Conservation (phyloP, 2,113 vertebrate genomes). For the Centrocercus urophasianus region DNA sequence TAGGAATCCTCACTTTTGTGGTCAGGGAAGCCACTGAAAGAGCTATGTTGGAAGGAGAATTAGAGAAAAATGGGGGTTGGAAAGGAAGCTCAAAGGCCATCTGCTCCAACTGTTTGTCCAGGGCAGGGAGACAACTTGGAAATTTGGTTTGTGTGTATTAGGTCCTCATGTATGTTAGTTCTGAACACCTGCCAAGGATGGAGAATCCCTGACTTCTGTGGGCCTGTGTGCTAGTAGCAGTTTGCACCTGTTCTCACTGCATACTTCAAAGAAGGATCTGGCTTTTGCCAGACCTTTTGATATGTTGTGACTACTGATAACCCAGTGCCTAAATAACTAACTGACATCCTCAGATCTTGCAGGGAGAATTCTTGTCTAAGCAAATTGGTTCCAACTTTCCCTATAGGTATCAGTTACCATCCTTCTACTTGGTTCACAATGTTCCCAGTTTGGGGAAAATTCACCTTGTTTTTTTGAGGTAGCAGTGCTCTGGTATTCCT, state of each 20-base stretch:
- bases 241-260: neutral
- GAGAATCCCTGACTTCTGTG: neutral
- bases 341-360: neutral
- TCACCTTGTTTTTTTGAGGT: neutral
- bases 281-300: accelerated
- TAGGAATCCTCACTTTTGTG: neutral
- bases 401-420: neutral
- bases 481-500: neutral
- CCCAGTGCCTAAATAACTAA: neutral
- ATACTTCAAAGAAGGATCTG: neutral
- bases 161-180: neutral
- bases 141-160: neutral
- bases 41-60: neutral
- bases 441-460: neutral
- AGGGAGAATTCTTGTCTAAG: neutral
- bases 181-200: neutral
- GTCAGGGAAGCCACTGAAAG: neutral
- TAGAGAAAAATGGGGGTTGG: neutral
- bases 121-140: neutral
- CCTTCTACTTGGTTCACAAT: neutral
- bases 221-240: accelerated
- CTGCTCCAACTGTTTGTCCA: neutral
- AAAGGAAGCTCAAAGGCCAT: neutral
- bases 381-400: neutral
- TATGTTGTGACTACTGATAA: neutral